phyloP scores from a whole-genome alignment of 2,888 invertebrate genomes.

The Nomada fabriciana region DNA sequence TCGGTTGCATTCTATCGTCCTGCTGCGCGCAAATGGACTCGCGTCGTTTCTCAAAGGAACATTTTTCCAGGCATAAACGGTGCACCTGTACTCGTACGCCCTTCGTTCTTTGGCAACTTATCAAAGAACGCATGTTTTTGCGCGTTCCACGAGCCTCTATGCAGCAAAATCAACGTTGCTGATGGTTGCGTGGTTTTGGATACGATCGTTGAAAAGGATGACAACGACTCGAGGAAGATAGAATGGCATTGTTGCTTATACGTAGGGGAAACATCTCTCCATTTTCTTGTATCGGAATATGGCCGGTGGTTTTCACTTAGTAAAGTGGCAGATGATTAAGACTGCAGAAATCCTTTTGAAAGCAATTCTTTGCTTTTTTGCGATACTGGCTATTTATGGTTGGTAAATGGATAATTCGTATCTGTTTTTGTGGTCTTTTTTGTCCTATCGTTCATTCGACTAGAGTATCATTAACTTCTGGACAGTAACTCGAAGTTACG shows the following conservation, averaged over 20 bases:
- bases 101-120: slow-evolving; percentile 40
- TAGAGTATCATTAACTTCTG: slow-evolving; percentile 2
- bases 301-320: too few species aligned
- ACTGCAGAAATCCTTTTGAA: not conserved
- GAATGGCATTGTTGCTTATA: not conserved
- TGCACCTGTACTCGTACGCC: not conserved
- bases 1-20: slow-evolving; percentile 29
- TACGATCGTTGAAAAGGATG: slow-evolving; percentile 9
- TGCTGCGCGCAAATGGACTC: slow-evolving; percentile 33
- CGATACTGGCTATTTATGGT: not conserved
- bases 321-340: too few species aligned
- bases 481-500: slow-evolving; percentile 3
- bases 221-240: not conserved
- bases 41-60: slow-evolving; percentile 45
- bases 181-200: slow-evolving; percentile 10
- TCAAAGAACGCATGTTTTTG: slow-evolving; percentile 43
- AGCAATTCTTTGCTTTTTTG: not conserved
- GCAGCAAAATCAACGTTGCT: not conserved
- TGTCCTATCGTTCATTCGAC: not conserved
- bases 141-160: not conserved
- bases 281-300: not conserved
- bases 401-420: not conserved
- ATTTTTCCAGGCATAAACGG: slow-evolving; percentile 19
- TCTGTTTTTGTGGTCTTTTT: not conserved
- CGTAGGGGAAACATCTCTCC: not conserved